Evolutionary conservation across 2,888 invertebrate genomes (phyloP).

Genomic region (Dusona sp.): DNA sequence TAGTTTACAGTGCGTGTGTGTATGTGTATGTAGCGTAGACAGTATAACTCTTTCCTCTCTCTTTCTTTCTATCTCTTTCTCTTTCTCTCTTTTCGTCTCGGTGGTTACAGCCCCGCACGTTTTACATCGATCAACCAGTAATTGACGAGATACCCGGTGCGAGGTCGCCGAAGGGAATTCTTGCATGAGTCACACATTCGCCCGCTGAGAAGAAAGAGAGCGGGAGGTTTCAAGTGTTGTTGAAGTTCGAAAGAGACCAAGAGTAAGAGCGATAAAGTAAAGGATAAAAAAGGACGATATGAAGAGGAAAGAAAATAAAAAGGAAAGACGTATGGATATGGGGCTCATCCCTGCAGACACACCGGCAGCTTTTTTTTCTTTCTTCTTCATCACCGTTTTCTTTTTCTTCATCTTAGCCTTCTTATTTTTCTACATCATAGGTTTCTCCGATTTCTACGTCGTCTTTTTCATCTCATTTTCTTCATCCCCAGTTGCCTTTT

Average conservation of each 20-base stretch:
- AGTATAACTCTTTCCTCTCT: conserved; percentile 19
- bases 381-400: conserved; percentile 24
- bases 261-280: conserved; percentile 29
- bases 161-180: conserved; percentile 69
- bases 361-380: conserved; percentile 47
- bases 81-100: conserved; percentile 39
- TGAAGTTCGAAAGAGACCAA: conserved; percentile 32
- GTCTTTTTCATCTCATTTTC: conserved; percentile 9
- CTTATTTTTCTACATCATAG: conserved; percentile 22
- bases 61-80: not conserved
- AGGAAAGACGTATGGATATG: conserved; percentile 37
- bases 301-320: conserved; percentile 39
- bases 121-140: conserved; percentile 70
- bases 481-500: conserved; percentile 26
- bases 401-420: conserved; percentile 35
- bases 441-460: not conserved
- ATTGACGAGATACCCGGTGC: conserved; percentile 69
- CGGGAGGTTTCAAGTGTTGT: conserved; percentile 52
- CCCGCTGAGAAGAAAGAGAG: conserved; percentile 5
- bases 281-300: conserved; percentile 60
- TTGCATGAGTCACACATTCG: conserved; percentile 67
- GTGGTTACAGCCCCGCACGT: conserved; percentile 66
- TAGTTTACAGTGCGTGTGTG: not conserved
- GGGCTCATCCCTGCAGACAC: conserved; percentile 58
- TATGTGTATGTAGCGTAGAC: conserved; percentile 25